Conservation (phyloP, 2,888 invertebrate genomes). For the Dysmachus trigonus region DNA sequence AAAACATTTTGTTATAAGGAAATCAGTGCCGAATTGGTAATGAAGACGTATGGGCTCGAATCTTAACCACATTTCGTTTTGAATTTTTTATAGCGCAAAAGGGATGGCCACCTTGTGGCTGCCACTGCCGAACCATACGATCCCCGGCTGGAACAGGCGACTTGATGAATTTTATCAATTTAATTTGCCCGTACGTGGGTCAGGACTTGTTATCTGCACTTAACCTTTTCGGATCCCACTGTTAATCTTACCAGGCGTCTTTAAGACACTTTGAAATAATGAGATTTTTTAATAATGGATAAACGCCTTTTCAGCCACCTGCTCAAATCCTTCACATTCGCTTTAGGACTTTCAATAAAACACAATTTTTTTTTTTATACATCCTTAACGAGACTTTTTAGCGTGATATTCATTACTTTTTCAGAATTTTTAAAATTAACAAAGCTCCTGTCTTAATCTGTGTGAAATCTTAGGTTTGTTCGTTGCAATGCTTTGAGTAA, state of each 20-base stretch:
- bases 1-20: constrained; percentile 49
- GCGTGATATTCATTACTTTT: not conserved
- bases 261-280: constrained; percentile 36
- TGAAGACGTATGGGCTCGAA: constrained; percentile 50
- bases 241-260: constrained; percentile 20
- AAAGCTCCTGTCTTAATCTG: no score
- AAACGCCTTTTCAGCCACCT: not conserved
- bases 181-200: constrained; percentile 48
- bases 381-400: not conserved
- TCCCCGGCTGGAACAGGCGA: not conserved
- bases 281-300: not conserved
- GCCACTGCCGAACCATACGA: not conserved
- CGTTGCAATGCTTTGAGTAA: no score
- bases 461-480: no score
- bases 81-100: constrained; percentile 47
- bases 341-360: not conserved
- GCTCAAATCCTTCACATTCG: not conserved
- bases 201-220: not conserved
- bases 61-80: constrained; percentile 50
- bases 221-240: constrained; percentile 31
- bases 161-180: constrained; percentile 50
- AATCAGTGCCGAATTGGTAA: constrained; percentile 50
- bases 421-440: no score
- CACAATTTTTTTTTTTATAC: not conserved
- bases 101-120: constrained; percentile 29